Evolutionary conservation across 2,113 vertebrate species (phyloP).

Genomic region (Tupaia chinensis): DNA sequence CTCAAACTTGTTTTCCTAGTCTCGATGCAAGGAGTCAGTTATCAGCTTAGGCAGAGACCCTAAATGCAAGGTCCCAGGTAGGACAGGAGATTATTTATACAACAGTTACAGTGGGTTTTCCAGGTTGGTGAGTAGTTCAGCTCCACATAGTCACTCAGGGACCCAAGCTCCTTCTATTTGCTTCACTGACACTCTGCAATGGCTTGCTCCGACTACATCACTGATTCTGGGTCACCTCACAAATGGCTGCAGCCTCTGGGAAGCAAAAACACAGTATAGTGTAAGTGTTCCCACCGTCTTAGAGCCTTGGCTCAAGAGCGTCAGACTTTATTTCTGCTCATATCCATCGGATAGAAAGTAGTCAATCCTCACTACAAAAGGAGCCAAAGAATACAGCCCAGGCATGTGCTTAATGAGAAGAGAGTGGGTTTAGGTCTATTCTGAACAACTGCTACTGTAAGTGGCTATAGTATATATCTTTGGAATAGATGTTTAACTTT

Average conservation of each 20-base stretch:
- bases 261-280: neutral
- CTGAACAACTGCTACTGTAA: neutral
- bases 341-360: neutral
- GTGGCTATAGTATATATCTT: neutral
- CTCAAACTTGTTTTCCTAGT: neutral
- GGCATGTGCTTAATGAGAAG: neutral
- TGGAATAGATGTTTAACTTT: neutral
- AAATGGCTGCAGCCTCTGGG: neutral
- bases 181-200: neutral
- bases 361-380: neutral
- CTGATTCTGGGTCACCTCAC: neutral
- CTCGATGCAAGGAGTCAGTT: neutral
- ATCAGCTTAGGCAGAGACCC: neutral
- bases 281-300: neutral
- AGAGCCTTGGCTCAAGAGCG: too few relatives aligned
- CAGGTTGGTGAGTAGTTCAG: neutral
- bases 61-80: neutral
- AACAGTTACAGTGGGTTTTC: neutral
- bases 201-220: neutral
- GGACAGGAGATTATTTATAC: neutral
- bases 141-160: neutral
- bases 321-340: neutral
- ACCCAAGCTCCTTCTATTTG: neutral
- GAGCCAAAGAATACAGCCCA: neutral
- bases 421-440: neutral